Conservation (phyloP, 2,888 invertebrate genomes). For the Lasioglossum oenotherae region DNA sequence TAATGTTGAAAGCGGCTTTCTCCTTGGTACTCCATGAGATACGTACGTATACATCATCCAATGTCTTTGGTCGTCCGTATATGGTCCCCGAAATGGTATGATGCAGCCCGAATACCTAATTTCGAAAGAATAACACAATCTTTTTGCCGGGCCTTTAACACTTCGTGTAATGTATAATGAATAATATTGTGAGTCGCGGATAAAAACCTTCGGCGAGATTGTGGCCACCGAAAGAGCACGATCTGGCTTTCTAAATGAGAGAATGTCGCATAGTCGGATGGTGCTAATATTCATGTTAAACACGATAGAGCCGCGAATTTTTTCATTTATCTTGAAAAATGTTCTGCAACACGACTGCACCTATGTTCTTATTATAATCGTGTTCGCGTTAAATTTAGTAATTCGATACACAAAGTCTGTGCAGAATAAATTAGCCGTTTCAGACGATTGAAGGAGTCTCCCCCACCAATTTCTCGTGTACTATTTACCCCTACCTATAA, state of each 20-base stretch:
- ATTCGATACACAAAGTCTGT: not conserved
- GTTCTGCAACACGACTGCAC: not conserved
- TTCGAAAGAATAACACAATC: constrained; percentile 46
- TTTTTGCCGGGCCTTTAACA: constrained; percentile 14
- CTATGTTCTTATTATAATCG: not conserved
- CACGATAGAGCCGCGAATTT: not conserved
- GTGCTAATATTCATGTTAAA: not conserved
- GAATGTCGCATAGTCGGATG: not conserved
- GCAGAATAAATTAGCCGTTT: not conserved
- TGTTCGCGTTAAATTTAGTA: not conserved
- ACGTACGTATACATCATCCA: constrained; percentile 30
- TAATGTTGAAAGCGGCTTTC: constrained; percentile 55
- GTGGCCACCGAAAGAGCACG: constrained; percentile 7
- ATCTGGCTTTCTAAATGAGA: constrained; percentile 26
- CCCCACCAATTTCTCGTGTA: not conserved
- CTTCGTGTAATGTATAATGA: not conserved
- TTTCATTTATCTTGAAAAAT: not conserved
- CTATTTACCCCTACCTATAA: not conserved
- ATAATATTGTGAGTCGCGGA: not conserved
- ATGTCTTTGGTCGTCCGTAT: constrained; percentile 47
- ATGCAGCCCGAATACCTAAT: constrained; percentile 55
- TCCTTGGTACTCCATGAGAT: constrained; percentile 41
- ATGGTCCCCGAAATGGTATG: constrained; percentile 46
- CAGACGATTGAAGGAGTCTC: not conserved
- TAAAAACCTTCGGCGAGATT: constrained; percentile 11